Base-by-base conservation (phyloP, 2,888 invertebrate species). In the Dicranocentrus wangi region DNA sequence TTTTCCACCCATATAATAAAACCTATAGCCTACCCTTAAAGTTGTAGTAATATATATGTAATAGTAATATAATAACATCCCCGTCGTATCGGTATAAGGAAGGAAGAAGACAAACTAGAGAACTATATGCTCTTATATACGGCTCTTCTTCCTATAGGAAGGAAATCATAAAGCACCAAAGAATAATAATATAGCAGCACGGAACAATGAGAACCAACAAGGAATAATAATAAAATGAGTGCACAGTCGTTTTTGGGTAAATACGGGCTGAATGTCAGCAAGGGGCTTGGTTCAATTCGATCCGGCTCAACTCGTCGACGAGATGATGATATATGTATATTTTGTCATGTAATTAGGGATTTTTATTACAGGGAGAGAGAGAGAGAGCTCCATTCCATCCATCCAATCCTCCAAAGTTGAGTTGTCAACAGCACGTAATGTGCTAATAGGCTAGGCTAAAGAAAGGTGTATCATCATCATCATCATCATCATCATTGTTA, bases 161-260 rank as follows among this genome's bases (percentile, higher is more conserved):
- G 51, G 19, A 55, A 5, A 7, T n/a, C 15, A 43, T 60, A 23
- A 19, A 32, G 23, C 17, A 27, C 51, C 32, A n/a, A 65, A 15
- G 51, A 25, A 53, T 19, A 25, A 53, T 19, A 32, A 63, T n/a
- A 63, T 13, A 39, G 17, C 32, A 8, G 27, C 25, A 23, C 1
- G 55, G 66, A 70, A 69, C 61, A 53, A 70, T 42, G 69, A 43
- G 65, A 51, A 17, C 32, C 32, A 32, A 32, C 8, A 60, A 58
- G 51, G 27, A 28, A 80, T 39, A 32, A 69, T 32, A 68, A 75
- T 80, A 80, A 80, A 80, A 75, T 63, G 17, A 69, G 68, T 69
- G 73, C 73, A 43, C 79, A 66, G 65, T 80, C 60, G 72, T 79
- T 73, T 73, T 77, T 81, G 83, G 81, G 83, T 77, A 83, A 83